Evolutionary conservation across 2,888 invertebrate species (phyloP).

Genomic region (Synanthedon tipuliformis): DNA sequence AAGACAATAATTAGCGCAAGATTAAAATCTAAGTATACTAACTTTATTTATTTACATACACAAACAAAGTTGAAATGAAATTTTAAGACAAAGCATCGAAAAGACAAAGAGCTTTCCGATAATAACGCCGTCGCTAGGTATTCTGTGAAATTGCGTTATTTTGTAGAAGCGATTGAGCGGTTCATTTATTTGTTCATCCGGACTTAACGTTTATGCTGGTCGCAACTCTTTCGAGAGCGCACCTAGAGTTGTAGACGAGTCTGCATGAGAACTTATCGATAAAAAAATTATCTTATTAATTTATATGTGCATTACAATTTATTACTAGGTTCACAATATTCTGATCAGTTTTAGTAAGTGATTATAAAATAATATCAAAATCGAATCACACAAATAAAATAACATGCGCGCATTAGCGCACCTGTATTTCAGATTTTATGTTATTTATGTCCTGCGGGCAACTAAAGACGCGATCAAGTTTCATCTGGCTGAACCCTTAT

Average conservation of each 20-base stretch:
- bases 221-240: constrained; percentile 54
- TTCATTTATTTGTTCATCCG: constrained; percentile 66
- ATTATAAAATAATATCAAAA: no score
- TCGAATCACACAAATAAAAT: no score
- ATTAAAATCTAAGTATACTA: no score
- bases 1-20: no score
- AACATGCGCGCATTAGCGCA: no score
- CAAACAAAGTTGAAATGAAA: constrained; percentile 6
- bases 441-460: no score
- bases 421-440: no score
- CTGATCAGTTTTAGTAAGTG: no score
- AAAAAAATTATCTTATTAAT: constrained; percentile 1
- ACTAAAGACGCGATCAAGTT: no score
- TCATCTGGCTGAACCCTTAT: no score
- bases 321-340: no score
- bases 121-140: constrained; percentile 25
- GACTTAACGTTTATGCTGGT: constrained; percentile 54
- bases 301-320: no score
- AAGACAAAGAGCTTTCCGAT: constrained; percentile 24
- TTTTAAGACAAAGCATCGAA: constrained; percentile 11
- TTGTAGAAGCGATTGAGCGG: constrained; percentile 38
- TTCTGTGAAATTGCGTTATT: constrained; percentile 36
- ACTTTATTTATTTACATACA: neutral
- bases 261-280: constrained; percentile 12
- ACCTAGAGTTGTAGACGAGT: constrained; percentile 22